These are phyloP conservation scores for Stegodyphus mimosarum DNA, from an alignment of 1,140 invertebrate species.

Conservation along the genomic window DNA sequence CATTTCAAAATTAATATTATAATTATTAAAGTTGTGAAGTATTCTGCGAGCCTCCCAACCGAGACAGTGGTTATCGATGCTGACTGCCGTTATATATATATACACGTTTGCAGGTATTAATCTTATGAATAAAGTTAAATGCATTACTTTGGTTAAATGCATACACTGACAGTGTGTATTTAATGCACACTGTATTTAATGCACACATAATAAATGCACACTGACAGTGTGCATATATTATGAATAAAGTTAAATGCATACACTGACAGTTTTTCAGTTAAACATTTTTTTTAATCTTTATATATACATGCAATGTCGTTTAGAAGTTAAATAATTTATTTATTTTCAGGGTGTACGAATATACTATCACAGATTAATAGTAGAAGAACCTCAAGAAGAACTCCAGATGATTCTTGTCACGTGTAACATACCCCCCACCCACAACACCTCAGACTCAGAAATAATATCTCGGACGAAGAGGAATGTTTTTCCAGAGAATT, in stretches of 20 bases:
- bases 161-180: neutral
- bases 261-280: neutral
- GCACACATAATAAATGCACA: too few species aligned
- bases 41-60: too few species aligned
- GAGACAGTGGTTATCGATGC: too few species aligned
- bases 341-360: conserved; percentile 73
- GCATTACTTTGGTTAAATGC: too few species aligned
- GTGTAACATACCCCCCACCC: conserved; percentile 67
- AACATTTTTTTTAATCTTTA: neutral
- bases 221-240: too few species aligned
- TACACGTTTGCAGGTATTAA: too few species aligned
- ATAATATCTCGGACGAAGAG: conserved; percentile 68
- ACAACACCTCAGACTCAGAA: conserved; percentile 45
- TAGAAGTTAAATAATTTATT: neutral
- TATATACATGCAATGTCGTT: neutral
- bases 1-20: too few species aligned
- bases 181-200: too few species aligned
- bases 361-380: conserved; percentile 80
- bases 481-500: conserved; percentile 76
- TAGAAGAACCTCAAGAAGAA: conserved; percentile 66
- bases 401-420: conserved; percentile 74
- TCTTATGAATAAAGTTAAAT: too few species aligned
- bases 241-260: too few species aligned
- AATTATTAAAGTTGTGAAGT: too few species aligned
- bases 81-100: too few species aligned